Evolutionary conservation across 1,140 invertebrate genomes (phyloP).

Genomic region (Anastrepha obliqua): DNA sequence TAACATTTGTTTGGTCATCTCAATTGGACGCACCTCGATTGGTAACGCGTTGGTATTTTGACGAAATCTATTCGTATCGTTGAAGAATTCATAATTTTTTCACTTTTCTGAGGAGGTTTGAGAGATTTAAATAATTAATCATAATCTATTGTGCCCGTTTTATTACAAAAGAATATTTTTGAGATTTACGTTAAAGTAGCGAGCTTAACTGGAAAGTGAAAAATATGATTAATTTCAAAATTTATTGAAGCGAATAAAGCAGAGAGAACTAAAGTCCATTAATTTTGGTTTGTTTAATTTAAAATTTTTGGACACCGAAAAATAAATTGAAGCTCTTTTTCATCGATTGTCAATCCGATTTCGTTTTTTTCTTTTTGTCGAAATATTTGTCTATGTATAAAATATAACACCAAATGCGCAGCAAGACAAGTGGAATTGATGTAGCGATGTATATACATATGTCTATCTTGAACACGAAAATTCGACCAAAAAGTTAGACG

Average conservation of each 20-base stretch:
- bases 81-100: slow-evolving; percentile 41
- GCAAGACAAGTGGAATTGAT: too few species aligned
- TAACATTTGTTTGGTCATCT: slow-evolving; percentile 39
- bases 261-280: not conserved
- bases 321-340: too few species aligned
- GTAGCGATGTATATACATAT: too few species aligned
- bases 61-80: slow-evolving; percentile 1
- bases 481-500: too few species aligned
- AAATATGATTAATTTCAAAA: not conserved
- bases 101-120: not conserved
- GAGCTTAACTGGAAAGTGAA: slow-evolving; percentile 37
- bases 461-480: too few species aligned
- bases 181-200: slow-evolving; percentile 23
- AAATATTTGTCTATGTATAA: too few species aligned
- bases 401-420: too few species aligned
- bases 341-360: too few species aligned
- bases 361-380: too few species aligned
- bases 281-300: not conserved
- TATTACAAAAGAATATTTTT: slow-evolving; percentile 23
- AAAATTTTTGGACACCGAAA: too few species aligned
- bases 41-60: slow-evolving; percentile 24
- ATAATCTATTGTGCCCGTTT: slow-evolving; percentile 22
- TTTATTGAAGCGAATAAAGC: not conserved
- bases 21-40: slow-evolving; percentile 47
- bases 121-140: slow-evolving; percentile 27